Percentiles rank a stretch among this genome's conserved stretches.
Evolutionary conservation across 2,113 vertebrate species (phyloP).

Genomic region (Perccottus glenii): DNA sequence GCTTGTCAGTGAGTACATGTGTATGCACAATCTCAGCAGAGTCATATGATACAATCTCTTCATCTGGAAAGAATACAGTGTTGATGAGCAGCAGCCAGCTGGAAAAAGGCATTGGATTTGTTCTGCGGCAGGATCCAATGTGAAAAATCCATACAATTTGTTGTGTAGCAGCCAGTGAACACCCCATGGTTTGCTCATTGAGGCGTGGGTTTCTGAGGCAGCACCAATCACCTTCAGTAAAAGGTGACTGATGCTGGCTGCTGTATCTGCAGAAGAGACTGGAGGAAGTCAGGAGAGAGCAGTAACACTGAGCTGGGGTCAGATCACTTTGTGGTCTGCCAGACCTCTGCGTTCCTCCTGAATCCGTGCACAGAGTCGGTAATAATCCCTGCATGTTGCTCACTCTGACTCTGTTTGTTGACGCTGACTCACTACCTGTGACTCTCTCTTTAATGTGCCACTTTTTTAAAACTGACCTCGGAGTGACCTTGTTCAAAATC

Average conservation of each 20-base stretch:
- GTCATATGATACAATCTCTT: constrained; percentile 32
- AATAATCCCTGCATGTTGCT: constrained; percentile 66
- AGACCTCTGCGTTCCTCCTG: constrained; percentile 59
- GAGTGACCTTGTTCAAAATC: background rate
- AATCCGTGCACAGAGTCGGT: constrained; percentile 58
- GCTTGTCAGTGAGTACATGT: constrained; percentile 19
- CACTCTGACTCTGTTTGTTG: constrained; percentile 47
- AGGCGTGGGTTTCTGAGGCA: constrained; percentile 20
- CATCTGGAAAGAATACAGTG: constrained; percentile 66
- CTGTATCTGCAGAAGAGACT: constrained; percentile 32
- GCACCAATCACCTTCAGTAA: constrained; percentile 13
- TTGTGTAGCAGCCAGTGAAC: constrained; percentile 53
- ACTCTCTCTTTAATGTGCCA: constrained; percentile 29
- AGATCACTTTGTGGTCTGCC: constrained; percentile 58
- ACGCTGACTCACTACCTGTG: constrained; percentile 28
- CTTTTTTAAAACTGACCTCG: constrained; percentile 29
- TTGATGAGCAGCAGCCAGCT: constrained; percentile 61
- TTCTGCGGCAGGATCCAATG: constrained; percentile 61
- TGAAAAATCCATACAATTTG: constrained; percentile 65
- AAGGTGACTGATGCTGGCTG: constrained; percentile 46
- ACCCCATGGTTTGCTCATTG: constrained; percentile 24
- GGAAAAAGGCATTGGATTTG: constrained; percentile 64
- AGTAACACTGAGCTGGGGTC: constrained; percentile 60
- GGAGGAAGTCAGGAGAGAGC: constrained; percentile 37
- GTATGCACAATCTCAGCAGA: constrained; percentile 18